A percentile compares a stretch with the other conserved stretches of the same genome.
phyloP scores from a whole-genome alignment of 2,888 invertebrate genomes.

The Timandra comae region DNA sequence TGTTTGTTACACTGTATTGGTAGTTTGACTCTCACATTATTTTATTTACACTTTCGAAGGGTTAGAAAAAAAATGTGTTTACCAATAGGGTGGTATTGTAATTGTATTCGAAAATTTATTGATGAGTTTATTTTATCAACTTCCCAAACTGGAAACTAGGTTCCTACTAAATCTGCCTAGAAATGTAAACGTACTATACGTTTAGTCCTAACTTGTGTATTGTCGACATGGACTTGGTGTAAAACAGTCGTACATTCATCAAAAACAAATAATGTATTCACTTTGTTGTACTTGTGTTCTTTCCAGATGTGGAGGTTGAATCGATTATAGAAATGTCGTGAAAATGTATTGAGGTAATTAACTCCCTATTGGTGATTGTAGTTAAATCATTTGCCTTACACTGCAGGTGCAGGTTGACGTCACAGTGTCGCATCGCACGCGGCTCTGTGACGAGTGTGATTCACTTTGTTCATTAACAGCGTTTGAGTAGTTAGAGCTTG shows the following conservation, averaged over 20 bases:
- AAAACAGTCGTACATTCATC: conserved; percentile 67
- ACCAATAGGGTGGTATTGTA: too few relatives aligned
- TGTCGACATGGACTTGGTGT: conserved; percentile 69
- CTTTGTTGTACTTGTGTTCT: conserved; percentile 78
- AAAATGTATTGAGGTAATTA: conserved; percentile 77
- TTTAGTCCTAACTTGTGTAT: too few relatives aligned
- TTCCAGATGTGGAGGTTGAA: conserved; percentile 76
- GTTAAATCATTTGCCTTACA: conserved; percentile 58
- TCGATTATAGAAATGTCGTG: conserved; percentile 74
- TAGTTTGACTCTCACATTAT: too few relatives aligned
- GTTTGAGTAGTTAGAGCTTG: conserved; percentile 63
- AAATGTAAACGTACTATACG: too few relatives aligned
- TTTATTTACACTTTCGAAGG: too few relatives aligned
- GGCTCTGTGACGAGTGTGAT: conserved; percentile 25
- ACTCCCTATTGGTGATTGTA: conserved; percentile 75
- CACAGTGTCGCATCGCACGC: conserved; percentile 18
- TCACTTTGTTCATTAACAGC: conserved; percentile 44
- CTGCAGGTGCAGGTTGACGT: conserved; percentile 40
- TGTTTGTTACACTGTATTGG: too few relatives aligned
- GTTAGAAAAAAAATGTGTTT: too few relatives aligned
- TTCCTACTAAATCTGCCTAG: too few relatives aligned
- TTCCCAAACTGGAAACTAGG: too few relatives aligned
- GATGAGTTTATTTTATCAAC: too few relatives aligned
- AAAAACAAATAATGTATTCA: conserved; percentile 61
- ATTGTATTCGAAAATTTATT: too few relatives aligned